Conservation (phyloP, 2,888 invertebrate species). For the Dryobotodes eremita region DNA sequence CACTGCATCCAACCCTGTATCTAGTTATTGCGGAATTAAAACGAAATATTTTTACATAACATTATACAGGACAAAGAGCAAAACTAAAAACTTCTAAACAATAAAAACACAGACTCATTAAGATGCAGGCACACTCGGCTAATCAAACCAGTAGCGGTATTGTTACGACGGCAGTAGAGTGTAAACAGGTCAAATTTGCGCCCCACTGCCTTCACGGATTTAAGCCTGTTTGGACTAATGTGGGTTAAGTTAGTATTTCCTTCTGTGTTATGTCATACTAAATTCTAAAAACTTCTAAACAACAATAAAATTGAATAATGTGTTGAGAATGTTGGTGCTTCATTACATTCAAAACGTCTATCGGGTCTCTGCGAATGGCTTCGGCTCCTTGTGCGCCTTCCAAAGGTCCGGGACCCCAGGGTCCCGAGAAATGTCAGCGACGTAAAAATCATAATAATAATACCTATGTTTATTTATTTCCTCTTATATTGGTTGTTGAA, state of each 20-base stretch:
- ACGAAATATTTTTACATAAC: too few relatives aligned
- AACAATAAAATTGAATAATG: too few relatives aligned
- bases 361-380: not conserved
- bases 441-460: too few relatives aligned
- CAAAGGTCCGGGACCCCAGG: not conserved
- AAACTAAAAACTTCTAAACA: not conserved
- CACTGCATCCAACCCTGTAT: too few relatives aligned
- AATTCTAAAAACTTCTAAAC: too few relatives aligned
- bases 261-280: too few relatives aligned
- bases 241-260: slow-evolving; percentile 23
- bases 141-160: slow-evolving; percentile 58
- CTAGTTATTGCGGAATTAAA: too few relatives aligned
- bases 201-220: slow-evolving; percentile 45
- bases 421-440: not conserved
- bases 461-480: too few relatives aligned
- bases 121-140: slow-evolving; percentile 20
- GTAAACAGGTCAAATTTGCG: slow-evolving; percentile 65
- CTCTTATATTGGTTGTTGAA: too few relatives aligned
- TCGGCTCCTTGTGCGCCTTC: not conserved
- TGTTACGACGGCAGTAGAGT: slow-evolving; percentile 55
- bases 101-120: slow-evolving; percentile 14
- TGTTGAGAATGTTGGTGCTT: too few relatives aligned
- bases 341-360: not conserved
- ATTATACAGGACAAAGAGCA: too few relatives aligned
- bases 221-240: slow-evolving; percentile 44